These are phyloP conservation scores for Taenioides sp. DNA, from an alignment of 2,797 vertebrate genomes.

Conservation along the genomic window DNA sequence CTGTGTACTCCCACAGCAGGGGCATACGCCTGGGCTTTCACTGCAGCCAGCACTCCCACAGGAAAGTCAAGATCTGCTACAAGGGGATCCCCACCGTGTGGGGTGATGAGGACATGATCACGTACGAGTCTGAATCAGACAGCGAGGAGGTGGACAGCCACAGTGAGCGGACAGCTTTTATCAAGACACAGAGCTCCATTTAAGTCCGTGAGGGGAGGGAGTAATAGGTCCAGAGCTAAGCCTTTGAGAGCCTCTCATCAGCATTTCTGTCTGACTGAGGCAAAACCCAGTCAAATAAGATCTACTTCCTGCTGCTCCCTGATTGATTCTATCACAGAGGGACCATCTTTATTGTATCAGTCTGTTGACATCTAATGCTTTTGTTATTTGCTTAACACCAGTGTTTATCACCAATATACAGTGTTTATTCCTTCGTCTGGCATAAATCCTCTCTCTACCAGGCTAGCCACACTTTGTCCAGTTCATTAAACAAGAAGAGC, in stretches of 20 bases:
- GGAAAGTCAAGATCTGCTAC: slow-evolving; percentile 86
- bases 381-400: slow-evolving; percentile 18
- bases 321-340: background rate
- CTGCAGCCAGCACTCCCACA: slow-evolving; percentile 70
- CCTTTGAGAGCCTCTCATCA: slow-evolving; percentile 19
- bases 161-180: slow-evolving; percentile 93
- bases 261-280: slow-evolving; percentile 16
- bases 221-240: slow-evolving; percentile 4
- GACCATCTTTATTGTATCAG: slow-evolving; percentile 19
- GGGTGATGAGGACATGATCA: slow-evolving; percentile 84
- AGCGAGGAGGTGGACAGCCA: slow-evolving; percentile 84
- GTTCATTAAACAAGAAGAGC: background rate
- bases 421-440: slow-evolving; percentile 29
- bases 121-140: slow-evolving; percentile 87
- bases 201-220: slow-evolving; percentile 66
- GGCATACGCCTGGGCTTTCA: slow-evolving; percentile 67
- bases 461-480: slow-evolving; percentile 5
- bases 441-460: slow-evolving; percentile 4
- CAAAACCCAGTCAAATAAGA: slow-evolving; percentile 12
- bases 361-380: slow-evolving; percentile 17
- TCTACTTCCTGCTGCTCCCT: slow-evolving; percentile 47
- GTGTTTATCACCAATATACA: slow-evolving; percentile 18
- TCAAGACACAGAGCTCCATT: slow-evolving; percentile 93
- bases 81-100: slow-evolving; percentile 93
- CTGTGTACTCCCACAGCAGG: slow-evolving; percentile 69